These are phyloP conservation scores for Cheilosia vernalis DNA, from an alignment of 2,888 invertebrate genomes.

Conservation along the genomic window DNA sequence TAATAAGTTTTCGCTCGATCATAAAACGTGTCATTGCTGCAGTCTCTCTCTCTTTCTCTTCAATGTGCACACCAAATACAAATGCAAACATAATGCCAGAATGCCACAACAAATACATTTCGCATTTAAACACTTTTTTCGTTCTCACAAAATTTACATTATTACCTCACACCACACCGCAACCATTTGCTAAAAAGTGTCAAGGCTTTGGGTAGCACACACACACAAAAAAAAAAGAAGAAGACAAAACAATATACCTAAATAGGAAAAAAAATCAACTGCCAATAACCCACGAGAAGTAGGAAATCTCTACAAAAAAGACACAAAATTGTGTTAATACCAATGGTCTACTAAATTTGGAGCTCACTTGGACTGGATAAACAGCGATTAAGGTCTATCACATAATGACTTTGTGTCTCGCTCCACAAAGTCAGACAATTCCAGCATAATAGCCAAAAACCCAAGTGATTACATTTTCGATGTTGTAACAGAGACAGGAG, in stretches of 20 bases:
- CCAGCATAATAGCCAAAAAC: slow-evolving; percentile 51
- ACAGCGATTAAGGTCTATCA: slow-evolving; percentile 62
- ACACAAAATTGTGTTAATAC: slow-evolving; percentile 34
- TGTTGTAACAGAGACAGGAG: slow-evolving; percentile 65
- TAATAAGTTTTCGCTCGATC: slow-evolving; percentile 18
- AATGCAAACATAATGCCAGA: slow-evolving; percentile 50
- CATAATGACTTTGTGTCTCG: slow-evolving; percentile 49
- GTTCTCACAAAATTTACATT: slow-evolving; percentile 62
- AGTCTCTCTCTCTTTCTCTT: slow-evolving; percentile 6
- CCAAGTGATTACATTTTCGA: slow-evolving; percentile 66
- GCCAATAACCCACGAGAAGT: slow-evolving; percentile 37
- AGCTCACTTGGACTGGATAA: slow-evolving; percentile 27
- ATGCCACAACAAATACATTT: slow-evolving; percentile 55
- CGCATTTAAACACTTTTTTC: slow-evolving; percentile 54
- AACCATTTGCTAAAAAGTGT: slow-evolving; percentile 58
- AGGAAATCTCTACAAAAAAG: slow-evolving; percentile 45
- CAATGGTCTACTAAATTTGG: slow-evolving; percentile 44
- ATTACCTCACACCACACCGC: slow-evolving; percentile 67
- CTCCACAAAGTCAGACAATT: slow-evolving; percentile 47
- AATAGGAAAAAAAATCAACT: slow-evolving; percentile 38
- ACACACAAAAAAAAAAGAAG: slow-evolving; percentile 14
- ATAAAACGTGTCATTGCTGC: slow-evolving; percentile 29
- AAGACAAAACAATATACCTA: slow-evolving; percentile 28
- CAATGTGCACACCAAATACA: background rate
- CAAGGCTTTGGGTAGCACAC: slow-evolving; percentile 67